Conservation (phyloP, 1,140 invertebrate genomes). For the Aphelenchoides besseyi region DNA sequence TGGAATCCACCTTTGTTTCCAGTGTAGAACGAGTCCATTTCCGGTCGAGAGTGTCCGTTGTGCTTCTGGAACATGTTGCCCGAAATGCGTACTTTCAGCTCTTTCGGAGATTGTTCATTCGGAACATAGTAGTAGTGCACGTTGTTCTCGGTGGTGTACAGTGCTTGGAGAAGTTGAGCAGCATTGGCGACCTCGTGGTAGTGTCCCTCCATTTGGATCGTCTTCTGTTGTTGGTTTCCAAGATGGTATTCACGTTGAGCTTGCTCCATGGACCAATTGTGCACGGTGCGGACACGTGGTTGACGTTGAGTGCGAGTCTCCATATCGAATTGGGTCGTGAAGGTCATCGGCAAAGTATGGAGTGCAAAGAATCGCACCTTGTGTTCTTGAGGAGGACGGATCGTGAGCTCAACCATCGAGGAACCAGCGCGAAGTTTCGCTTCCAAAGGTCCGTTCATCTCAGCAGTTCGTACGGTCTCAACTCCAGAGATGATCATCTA, state of each 20-base stretch:
- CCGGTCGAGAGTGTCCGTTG: background rate
- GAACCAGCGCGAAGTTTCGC: constrained; percentile 23
- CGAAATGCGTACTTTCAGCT: constrained; percentile 26
- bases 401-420: constrained; percentile 5
- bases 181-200: background rate
- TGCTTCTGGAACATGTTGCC: constrained; percentile 32
- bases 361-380: constrained; percentile 29
- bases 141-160: constrained; percentile 40
- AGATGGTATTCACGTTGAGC: constrained; percentile 11
- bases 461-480: constrained; percentile 26
- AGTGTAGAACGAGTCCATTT: constrained; percentile 32
- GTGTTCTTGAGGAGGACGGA: constrained; percentile 28
- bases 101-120: constrained; percentile 25
- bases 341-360: constrained; percentile 41
- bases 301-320: background rate
- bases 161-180: constrained; percentile 26
- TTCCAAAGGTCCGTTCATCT: constrained; percentile 34
- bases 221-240: background rate
- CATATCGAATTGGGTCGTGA: constrained; percentile 20
- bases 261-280: constrained; percentile 22
- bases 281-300: constrained; percentile 19
- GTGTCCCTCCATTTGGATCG: constrained; percentile 22
- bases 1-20: background rate
- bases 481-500: constrained; percentile 27
- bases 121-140: constrained; percentile 39